Evolutionary conservation across 2,113 vertebrate genomes (phyloP).

Genomic region (Varanus komodoensis): DNA sequence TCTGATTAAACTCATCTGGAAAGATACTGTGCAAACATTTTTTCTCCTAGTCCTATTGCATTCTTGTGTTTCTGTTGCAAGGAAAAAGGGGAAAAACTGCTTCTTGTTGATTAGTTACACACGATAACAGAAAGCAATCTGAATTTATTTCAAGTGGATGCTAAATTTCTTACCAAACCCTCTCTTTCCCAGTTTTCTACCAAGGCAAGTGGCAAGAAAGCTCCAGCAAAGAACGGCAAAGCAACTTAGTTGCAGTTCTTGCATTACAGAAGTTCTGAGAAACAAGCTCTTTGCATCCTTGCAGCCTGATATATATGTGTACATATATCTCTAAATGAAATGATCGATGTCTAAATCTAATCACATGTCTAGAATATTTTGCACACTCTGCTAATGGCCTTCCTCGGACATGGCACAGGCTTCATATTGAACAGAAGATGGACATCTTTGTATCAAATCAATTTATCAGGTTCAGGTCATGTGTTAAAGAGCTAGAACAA

Average conservation of each 20-base stretch:
- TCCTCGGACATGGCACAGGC: background rate
- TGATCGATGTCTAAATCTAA: background rate
- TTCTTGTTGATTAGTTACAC: slow-evolving; percentile 28
- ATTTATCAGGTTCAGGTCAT: background rate
- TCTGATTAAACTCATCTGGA: slow-evolving; percentile 16
- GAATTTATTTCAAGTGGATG: background rate
- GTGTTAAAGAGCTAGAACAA: background rate
- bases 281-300: background rate
- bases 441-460: background rate
- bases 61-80: background rate
- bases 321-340: background rate
- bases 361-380: background rate
- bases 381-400: background rate
- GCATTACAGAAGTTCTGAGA: background rate
- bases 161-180: background rate
- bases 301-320: background rate
- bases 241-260: background rate
- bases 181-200: background rate
- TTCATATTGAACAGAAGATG: background rate
- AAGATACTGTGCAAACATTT: background rate
- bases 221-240: background rate
- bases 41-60: background rate
- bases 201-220: background rate
- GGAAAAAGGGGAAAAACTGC: background rate
- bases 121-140: slow-evolving; percentile 21